Evolutionary conservation across 2,797 vertebrate species (phyloP), one percentile per base, ranked within the genome.

Genomic region (Hapalemur alaotrensis): DNA sequence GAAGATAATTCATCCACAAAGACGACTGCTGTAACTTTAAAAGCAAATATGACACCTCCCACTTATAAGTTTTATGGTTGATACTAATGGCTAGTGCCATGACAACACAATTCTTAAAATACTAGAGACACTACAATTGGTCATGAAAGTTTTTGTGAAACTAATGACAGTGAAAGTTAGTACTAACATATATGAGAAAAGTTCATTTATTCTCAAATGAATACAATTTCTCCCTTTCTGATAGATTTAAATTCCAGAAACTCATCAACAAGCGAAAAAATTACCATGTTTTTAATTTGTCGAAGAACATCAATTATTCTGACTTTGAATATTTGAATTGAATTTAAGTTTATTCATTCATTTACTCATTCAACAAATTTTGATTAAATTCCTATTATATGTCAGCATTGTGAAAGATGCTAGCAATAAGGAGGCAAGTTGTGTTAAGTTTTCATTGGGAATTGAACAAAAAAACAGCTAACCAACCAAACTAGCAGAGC

Each of bases 171-270:
- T 78, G 32, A 86, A 73, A 86, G 11, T 38, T 46, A 50, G 57
- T 87, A 57, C 25, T 48, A 48, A 91, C 25, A 83, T 35, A 59
- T n/a, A 93, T 48, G 4, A 80, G 30, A 79, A 79, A 70, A 23
- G 23, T 70, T 95, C 15, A 82, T 75, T 86, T 52, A 54, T 67
- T 81, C 54, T 93, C 48, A 87, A 63, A 17, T 72, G 23, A 95
- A 75, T 70, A 70, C 23, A 91, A 82, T 28, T 25, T 93, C 8
- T 80, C 22, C 88, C 72, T 92, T 93, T 78, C 14, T 70, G 43
- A 92, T 46, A 70, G 63, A 93, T 72, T 89, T 87, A 87, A 90
- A 90, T 61, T 83, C 22, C 32, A 90, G 41, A 91, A 91, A 92
- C 67, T 84, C 41, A 88, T 25, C 32, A 28, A 23, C 2, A 96